These are phyloP conservation scores for Rostratula benghalensis DNA, from an alignment of 2,113 vertebrate species.

Conservation along the genomic window DNA sequence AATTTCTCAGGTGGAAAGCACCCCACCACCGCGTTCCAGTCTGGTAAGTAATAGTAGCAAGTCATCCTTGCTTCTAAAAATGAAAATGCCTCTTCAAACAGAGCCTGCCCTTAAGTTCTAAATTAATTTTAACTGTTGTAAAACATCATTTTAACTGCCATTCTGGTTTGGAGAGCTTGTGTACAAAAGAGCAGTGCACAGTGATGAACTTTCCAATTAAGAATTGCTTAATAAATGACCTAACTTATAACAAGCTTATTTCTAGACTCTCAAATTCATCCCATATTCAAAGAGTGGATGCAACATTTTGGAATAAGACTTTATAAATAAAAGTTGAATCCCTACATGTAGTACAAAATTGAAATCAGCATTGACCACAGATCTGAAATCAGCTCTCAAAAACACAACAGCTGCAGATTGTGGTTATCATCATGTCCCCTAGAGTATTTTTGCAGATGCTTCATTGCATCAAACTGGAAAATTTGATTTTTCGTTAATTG, in stretches of 20 bases:
- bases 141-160: not conserved
- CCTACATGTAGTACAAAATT: not conserved
- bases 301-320: not conserved
- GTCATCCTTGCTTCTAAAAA: not conserved
- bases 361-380: not conserved
- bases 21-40: not conserved
- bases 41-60: not conserved
- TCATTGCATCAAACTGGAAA: slow-evolving; percentile 28
- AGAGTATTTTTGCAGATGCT: slow-evolving; percentile 44
- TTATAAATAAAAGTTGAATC: not conserved
- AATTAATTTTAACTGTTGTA: not conserved
- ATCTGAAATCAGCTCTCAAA: not conserved
- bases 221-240: not conserved
- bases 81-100: not conserved
- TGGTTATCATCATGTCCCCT: slow-evolving; percentile 10
- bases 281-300: not conserved
- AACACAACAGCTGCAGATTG: slow-evolving; percentile 18
- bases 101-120: not conserved
- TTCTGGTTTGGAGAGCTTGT: not conserved
- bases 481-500: slow-evolving; percentile 41
- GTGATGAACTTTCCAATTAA: not conserved
- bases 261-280: not conserved
- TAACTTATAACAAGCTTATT: not conserved
- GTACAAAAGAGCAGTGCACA: not conserved
- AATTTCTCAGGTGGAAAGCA: slow-evolving; percentile 42